A percentile compares a stretch with the other conserved stretches of the same genome.
These are phyloP conservation scores for Epicampocera succincta DNA, from an alignment of 2,888 invertebrate genomes.

Conservation along the genomic window DNA sequence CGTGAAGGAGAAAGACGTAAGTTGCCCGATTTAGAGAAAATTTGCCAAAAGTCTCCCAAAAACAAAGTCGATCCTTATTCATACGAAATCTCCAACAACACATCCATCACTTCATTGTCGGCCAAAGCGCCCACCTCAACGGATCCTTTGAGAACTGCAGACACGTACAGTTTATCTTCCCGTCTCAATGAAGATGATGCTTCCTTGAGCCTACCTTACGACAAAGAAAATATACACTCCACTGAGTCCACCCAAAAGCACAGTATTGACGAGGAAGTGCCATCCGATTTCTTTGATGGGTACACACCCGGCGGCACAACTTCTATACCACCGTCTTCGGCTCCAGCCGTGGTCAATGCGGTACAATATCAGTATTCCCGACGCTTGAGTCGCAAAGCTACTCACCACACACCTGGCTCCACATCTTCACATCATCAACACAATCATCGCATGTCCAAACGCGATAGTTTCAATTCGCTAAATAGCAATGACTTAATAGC, in stretches of 20 bases:
- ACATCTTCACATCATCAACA: constrained; percentile 58
- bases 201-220: constrained; percentile 59
- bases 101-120: constrained; percentile 69
- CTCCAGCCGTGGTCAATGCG: constrained; percentile 70
- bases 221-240: constrained; percentile 61
- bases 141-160: constrained; percentile 70
- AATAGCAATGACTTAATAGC: constrained; percentile 79
- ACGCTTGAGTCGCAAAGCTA: constrained; percentile 78
- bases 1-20: constrained; percentile 76
- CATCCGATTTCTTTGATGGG: constrained; percentile 77
- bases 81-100: constrained; percentile 71
- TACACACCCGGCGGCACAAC: constrained; percentile 75
- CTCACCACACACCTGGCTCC: constrained; percentile 72
- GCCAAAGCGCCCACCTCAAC: constrained; percentile 64
- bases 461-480: constrained; percentile 80
- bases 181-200: constrained; percentile 69
- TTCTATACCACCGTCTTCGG: constrained; percentile 64
- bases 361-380: constrained; percentile 80
- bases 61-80: constrained; percentile 75
- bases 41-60: constrained; percentile 79
- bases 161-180: constrained; percentile 75
- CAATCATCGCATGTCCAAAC: constrained; percentile 73
- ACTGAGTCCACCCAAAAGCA: constrained; percentile 41
- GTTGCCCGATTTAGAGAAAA: constrained; percentile 80
- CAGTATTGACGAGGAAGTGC: constrained; percentile 76